A percentile compares a stretch with the other conserved stretches of the same genome.
Evolutionary conservation across 2,888 invertebrate species (phyloP).

Genomic region (Drosophila multiciliata): DNA sequence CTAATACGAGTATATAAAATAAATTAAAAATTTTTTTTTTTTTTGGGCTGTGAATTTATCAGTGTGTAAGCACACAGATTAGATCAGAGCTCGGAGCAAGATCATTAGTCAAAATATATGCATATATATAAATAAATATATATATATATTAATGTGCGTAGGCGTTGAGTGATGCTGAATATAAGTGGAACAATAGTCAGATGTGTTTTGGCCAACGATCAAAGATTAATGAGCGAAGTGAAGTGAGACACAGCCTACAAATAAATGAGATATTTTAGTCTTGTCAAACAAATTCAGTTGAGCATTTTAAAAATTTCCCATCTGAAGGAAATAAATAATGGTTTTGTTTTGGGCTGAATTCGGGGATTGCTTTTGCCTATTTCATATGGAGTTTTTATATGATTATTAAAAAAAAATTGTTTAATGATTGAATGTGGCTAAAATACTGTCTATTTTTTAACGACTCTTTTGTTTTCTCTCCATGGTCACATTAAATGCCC

Average conservation of each 20-base stretch:
- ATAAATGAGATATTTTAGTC: conserved; percentile 9
- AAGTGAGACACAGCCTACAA: conserved; percentile 16
- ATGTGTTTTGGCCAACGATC: conserved; percentile 22
- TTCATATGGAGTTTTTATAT: background rate
- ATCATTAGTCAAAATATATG: conserved; percentile 54
- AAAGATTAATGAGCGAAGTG: conserved; percentile 36
- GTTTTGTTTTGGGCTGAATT: background rate
- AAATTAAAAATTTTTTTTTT: background rate
- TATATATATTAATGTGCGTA: conserved; percentile 27
- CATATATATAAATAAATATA: background rate
- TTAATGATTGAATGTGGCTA: conserved; percentile 19
- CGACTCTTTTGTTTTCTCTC: conserved; percentile 34
- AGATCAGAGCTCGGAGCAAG: conserved; percentile 43
- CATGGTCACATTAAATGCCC: conserved; percentile 44
- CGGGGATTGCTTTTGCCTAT: background rate
- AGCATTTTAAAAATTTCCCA: background rate
- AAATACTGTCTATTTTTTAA: background rate
- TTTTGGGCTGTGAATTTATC: conserved; percentile 38
- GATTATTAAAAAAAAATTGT: conserved; percentile 11
- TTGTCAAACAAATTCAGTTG: background rate
- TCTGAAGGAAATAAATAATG: background rate
- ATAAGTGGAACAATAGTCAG: conserved; percentile 4
- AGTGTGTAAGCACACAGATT: conserved; percentile 37
- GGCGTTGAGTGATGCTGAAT: conserved; percentile 57
- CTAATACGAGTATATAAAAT: conserved; percentile 2